Conservation (phyloP, 2,113 vertebrate species). For the Nothocercus nigrocapillus region DNA sequence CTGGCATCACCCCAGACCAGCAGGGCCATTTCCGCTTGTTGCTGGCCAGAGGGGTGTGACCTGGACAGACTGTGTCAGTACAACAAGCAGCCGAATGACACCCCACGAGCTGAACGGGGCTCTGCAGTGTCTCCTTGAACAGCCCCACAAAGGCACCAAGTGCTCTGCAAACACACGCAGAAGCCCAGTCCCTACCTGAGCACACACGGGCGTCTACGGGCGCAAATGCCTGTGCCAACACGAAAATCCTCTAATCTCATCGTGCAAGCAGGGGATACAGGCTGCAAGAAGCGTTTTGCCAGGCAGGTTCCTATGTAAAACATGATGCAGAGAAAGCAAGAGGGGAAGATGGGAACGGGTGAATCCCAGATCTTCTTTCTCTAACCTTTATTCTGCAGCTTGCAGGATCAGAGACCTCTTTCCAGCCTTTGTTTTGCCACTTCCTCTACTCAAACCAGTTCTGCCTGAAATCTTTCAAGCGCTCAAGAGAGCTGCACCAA, state of each 20-base stretch:
- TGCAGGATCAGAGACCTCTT: not conserved
- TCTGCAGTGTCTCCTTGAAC: not conserved
- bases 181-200: not conserved
- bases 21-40: not conserved
- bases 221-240: not conserved
- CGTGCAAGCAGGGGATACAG: not conserved
- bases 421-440: not conserved
- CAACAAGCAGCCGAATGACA: not conserved
- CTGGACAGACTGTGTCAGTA: not conserved
- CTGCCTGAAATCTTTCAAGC: not conserved
- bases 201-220: accelerated
- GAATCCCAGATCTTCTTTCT: not conserved
- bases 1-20: not conserved
- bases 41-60: not conserved
- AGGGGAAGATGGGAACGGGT: not conserved
- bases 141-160: accelerated
- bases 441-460: not conserved
- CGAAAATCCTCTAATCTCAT: not conserved
- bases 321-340: not conserved
- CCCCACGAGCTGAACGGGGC: not conserved
- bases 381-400: not conserved
- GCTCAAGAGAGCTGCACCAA: not conserved
- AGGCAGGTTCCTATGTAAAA: not conserved
- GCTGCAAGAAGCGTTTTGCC: not conserved
- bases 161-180: not conserved